Percentiles rank a stretch among this genome's conserved stretches.
Conservation (phyloP, 2,797 vertebrate species). For the Myoxocephalus aenaeus region DNA sequence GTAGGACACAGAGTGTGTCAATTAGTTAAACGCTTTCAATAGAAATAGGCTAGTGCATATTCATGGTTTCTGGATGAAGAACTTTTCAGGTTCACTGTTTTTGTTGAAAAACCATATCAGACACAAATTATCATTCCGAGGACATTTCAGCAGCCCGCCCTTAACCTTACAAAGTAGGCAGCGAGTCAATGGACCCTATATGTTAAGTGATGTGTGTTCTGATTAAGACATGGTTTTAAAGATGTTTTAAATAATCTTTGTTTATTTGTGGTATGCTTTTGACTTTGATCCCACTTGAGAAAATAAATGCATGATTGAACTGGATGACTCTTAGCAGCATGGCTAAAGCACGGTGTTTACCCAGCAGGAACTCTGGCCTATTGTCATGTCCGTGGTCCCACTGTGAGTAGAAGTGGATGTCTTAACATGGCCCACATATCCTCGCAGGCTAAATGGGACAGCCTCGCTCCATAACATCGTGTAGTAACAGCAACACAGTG, state of each 20-base stretch:
- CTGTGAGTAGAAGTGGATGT: constrained; percentile 25
- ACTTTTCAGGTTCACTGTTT: background rate
- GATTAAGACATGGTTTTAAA: background rate
- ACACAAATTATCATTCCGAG: background rate
- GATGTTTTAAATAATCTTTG: background rate
- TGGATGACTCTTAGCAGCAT: constrained; percentile 25
- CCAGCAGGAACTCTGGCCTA: constrained; percentile 22
- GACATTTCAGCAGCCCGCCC: background rate
- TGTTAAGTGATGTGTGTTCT: background rate
- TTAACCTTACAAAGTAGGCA: background rate
- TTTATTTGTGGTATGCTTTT: constrained; percentile 3
- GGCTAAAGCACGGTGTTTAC: constrained; percentile 20
- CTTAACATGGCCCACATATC: constrained; percentile 49
- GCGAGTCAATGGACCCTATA: accelerated
- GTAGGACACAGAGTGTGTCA: background rate
- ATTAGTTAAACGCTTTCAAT: background rate
- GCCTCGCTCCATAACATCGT: constrained; percentile 31
- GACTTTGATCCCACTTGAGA: background rate
- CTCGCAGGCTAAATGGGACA: constrained; percentile 50
- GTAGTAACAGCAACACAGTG: constrained; percentile 27
- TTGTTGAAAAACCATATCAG: background rate
- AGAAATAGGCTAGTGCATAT: background rate
- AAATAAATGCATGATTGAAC: constrained; percentile 10
- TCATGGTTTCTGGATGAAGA: background rate
- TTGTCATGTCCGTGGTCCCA: constrained; percentile 28